phyloP scores from a whole-genome alignment of 2,113 vertebrate genomes.

The Melospiza georgiana region DNA sequence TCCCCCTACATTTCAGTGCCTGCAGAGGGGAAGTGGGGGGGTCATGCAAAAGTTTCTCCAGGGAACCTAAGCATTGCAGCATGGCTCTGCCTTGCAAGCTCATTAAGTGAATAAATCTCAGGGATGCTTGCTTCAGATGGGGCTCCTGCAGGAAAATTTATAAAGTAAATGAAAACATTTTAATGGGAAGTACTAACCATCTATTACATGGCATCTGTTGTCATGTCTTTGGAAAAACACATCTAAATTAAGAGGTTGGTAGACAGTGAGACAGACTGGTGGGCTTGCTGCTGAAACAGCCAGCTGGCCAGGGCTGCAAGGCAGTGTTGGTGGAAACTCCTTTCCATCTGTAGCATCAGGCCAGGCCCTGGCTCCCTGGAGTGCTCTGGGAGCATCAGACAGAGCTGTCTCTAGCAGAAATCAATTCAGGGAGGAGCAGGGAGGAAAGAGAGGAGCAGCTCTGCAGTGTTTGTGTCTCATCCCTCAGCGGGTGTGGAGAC shows the following conservation, averaged over 20 bases:
- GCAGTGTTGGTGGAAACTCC: not conserved
- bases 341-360: constrained; percentile 30
- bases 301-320: not conserved
- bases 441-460: not conserved
- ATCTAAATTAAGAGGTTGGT: constrained; percentile 28
- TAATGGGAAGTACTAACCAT: constrained; percentile 14
- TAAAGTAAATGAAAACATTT: constrained; percentile 22
- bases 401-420: not conserved
- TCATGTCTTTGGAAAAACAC: not conserved
- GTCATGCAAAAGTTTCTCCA: not conserved
- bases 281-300: constrained; percentile 22
- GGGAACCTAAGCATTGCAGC: not conserved
- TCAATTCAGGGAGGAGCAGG: not conserved
- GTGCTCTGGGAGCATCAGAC: not conserved
- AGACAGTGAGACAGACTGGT: constrained; percentile 29
- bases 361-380: not conserved
- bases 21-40: not conserved
- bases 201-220: constrained; percentile 17
- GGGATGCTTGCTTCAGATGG: not conserved
- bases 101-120: not conserved
- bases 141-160: constrained; percentile 29
- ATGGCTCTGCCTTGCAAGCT: not conserved
- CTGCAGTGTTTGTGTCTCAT: not conserved
- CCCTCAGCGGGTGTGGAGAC: not conserved
- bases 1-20: not conserved